phyloP scores from a whole-genome alignment of 2,888 invertebrate genomes.

The Dioctria linearis region DNA sequence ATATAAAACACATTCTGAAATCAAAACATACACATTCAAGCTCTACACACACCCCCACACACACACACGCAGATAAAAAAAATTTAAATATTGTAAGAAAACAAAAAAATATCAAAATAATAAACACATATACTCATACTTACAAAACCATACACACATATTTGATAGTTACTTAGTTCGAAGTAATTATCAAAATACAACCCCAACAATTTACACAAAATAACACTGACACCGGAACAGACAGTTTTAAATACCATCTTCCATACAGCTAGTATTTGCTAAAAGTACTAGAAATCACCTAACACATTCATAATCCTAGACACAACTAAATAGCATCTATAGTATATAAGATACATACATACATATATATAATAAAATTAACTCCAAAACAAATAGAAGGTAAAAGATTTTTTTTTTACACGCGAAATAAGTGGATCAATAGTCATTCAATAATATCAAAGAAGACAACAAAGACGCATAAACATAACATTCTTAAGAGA shows the following conservation, averaged over 20 bases:
- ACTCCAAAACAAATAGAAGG: background rate
- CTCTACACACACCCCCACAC: conserved; percentile 23
- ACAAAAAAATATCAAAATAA: conserved; percentile 23
- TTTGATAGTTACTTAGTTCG: conserved; percentile 53
- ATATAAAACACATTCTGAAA: background rate
- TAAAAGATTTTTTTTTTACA: conserved; percentile 22
- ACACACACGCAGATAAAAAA: conserved; percentile 27
- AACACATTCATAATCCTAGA: conserved; percentile 50
- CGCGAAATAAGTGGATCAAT: background rate
- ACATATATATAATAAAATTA: background rate
- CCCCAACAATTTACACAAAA: conserved; percentile 64
- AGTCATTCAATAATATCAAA: background rate
- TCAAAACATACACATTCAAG: background rate
- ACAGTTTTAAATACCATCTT: conserved; percentile 71
- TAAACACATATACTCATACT: background rate
- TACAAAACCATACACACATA: background rate
- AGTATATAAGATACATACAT: conserved; percentile 51
- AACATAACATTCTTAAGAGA: too few relatives aligned
- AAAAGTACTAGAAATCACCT: conserved; percentile 58
- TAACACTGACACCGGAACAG: conserved; percentile 72
- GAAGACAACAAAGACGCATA: too few relatives aligned
- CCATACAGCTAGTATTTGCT: conserved; percentile 70
- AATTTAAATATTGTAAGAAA: conserved; percentile 19
- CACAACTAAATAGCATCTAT: conserved; percentile 49
- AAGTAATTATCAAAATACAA: conserved; percentile 66